Evolutionary conservation across 2,888 invertebrate genomes (phyloP).

Genomic region (Tipula lateralis): DNA sequence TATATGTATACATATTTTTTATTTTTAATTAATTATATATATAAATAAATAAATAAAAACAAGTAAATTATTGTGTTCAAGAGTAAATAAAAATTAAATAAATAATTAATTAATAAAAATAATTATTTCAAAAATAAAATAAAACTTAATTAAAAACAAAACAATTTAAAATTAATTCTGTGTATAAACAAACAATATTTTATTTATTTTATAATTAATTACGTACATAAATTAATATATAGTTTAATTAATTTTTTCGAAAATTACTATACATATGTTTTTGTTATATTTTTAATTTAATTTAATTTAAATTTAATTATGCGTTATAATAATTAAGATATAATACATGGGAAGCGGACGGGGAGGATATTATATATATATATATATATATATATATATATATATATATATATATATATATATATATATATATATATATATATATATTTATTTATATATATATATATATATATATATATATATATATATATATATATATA

Average conservation of each 20-base stretch:
- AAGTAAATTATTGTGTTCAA: constrained; percentile 24
- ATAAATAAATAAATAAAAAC: neutral
- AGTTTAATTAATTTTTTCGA: constrained; percentile 3
- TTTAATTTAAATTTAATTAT: constrained; percentile 3
- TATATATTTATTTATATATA: neutral
- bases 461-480: neutral
- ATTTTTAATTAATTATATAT: neutral
- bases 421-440: neutral
- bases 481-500: no score
- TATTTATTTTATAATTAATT: constrained; percentile 20
- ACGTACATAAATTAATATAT: constrained; percentile 2
- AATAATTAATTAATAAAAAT: constrained; percentile 8
- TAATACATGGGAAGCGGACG: neutral
- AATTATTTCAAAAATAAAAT: neutral
- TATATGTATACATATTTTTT: neutral
- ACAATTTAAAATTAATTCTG: neutral
- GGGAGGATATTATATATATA: constrained; percentile 12
- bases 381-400: neutral
- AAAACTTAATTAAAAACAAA: constrained; percentile 19
- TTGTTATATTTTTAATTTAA: constrained; percentile 15
- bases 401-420: neutral
- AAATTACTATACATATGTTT: neutral
- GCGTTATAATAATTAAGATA: neutral
- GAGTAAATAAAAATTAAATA: neutral
- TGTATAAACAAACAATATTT: neutral